phyloP scores from a whole-genome alignment of 2,797 vertebrate genomes.

The Alfaro cultratus region DNA sequence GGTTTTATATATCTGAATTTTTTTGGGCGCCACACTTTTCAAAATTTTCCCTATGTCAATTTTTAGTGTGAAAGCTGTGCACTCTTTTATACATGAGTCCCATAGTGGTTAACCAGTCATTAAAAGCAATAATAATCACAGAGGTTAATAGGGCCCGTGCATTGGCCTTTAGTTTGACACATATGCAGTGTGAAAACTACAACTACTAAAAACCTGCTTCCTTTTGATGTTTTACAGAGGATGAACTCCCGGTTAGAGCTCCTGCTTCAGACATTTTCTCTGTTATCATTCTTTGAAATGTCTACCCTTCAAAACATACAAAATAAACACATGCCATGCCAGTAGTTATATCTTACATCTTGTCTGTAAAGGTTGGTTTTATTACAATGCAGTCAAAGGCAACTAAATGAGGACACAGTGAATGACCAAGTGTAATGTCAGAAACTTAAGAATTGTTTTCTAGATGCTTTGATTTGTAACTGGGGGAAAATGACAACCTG shows the following conservation, averaged over 20 bases:
- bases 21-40: too few relatives aligned
- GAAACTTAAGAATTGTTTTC: neutral
- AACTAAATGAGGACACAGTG: neutral
- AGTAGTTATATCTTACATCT: neutral
- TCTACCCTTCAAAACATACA: neutral
- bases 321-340: neutral
- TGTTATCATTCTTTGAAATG: neutral
- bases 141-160: too few relatives aligned
- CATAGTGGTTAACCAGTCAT: too few relatives aligned
- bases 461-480: neutral
- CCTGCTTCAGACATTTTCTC: neutral
- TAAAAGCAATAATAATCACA: neutral
- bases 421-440: neutral
- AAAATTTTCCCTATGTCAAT: too few relatives aligned
- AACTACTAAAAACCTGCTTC: too few relatives aligned
- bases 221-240: too few relatives aligned
- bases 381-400: neutral
- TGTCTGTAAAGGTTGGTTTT: neutral
- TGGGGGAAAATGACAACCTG: neutral
- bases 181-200: too few relatives aligned
- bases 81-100: too few relatives aligned
- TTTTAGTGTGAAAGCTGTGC: too few relatives aligned
- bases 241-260: neutral
- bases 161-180: too few relatives aligned
- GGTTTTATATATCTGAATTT: too few relatives aligned